Evolutionary conservation across 2,888 invertebrate species (phyloP).

Genomic region (Acleris laterana): DNA sequence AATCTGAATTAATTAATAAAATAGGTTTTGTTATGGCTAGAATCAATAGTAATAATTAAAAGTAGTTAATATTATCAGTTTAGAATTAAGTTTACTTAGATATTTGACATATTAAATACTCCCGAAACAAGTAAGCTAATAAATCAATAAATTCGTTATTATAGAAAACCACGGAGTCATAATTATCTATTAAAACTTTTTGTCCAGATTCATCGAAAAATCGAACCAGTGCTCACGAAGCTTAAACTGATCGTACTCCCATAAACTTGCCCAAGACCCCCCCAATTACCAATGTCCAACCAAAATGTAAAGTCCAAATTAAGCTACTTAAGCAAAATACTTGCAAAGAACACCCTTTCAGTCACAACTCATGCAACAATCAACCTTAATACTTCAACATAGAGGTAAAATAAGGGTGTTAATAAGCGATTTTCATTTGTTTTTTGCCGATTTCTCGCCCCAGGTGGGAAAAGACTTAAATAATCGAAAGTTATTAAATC

Average conservation of each 20-base stretch:
- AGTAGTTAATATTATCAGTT: too few relatives aligned
- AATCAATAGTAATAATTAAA: too few relatives aligned
- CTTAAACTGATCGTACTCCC: constrained; percentile 10
- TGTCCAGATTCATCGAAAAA: too few relatives aligned
- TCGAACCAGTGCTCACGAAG: constrained; percentile 2
- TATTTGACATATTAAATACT: too few relatives aligned
- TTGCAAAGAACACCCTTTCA: constrained; percentile 36
- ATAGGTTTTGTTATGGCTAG: too few relatives aligned
- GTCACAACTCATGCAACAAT: constrained; percentile 2
- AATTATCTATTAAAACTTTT: too few relatives aligned
- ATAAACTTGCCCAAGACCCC: constrained; percentile 23
- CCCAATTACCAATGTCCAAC: constrained; percentile 37
- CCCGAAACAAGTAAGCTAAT: too few relatives aligned
- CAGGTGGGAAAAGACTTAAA: constrained; percentile 38
- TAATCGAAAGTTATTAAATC: constrained; percentile 37
- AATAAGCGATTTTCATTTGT: constrained; percentile 13
- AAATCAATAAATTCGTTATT: too few relatives aligned
- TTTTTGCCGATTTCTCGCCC: constrained; percentile 29
- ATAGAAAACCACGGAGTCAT: too few relatives aligned
- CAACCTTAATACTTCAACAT: background rate
- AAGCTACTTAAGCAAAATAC: constrained; percentile 38
- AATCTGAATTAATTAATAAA: too few relatives aligned
- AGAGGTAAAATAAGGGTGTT: constrained; percentile 6
- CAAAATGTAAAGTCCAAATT: constrained; percentile 38
- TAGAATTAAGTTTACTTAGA: too few relatives aligned